Conservation (phyloP, 2,113 vertebrate genomes). For the Corydoras sp. region DNA sequence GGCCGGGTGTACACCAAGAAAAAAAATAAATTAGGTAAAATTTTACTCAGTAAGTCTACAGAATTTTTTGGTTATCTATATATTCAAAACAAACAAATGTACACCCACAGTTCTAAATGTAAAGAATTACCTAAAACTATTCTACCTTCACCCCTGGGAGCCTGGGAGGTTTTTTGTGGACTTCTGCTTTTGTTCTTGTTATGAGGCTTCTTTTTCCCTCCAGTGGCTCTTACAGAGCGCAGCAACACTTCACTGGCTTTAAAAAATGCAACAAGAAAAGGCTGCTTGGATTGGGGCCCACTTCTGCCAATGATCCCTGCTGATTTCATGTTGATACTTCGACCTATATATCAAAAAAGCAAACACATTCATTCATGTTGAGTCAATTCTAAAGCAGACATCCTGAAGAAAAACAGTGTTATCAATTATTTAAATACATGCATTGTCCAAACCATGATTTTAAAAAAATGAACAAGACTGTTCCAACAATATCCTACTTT, state of each 20-base stretch:
- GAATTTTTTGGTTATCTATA: neutral
- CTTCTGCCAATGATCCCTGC: slow-evolving; percentile 89
- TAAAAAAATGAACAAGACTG: no score
- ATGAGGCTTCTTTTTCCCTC: slow-evolving; percentile 86
- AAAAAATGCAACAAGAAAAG: slow-evolving; percentile 96
- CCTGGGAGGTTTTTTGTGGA: slow-evolving; percentile 81
- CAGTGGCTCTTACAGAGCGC: slow-evolving; percentile 88
- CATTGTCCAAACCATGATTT: no score
- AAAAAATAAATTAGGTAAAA: neutral
- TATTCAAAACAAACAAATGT: neutral
- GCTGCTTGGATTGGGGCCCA: slow-evolving; percentile 94
- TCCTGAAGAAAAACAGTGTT: no score
- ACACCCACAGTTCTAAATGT: neutral
- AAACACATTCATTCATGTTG: slow-evolving; percentile 11
- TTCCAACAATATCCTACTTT: no score
- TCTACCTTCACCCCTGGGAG: slow-evolving; percentile 75
- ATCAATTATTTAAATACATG: no score
- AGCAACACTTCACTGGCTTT: slow-evolving; percentile 95
- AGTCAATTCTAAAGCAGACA: no score
- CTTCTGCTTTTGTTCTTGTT: slow-evolving; percentile 85
- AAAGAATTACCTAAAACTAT: neutral
- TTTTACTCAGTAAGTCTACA: neutral
- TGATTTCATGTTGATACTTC: slow-evolving; percentile 90
- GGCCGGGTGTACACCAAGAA: slow-evolving; percentile 9
- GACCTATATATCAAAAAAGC: slow-evolving; percentile 62